Base-by-base conservation (phyloP, 2,888 invertebrate genomes). In the Harmothoe impar region DNA sequence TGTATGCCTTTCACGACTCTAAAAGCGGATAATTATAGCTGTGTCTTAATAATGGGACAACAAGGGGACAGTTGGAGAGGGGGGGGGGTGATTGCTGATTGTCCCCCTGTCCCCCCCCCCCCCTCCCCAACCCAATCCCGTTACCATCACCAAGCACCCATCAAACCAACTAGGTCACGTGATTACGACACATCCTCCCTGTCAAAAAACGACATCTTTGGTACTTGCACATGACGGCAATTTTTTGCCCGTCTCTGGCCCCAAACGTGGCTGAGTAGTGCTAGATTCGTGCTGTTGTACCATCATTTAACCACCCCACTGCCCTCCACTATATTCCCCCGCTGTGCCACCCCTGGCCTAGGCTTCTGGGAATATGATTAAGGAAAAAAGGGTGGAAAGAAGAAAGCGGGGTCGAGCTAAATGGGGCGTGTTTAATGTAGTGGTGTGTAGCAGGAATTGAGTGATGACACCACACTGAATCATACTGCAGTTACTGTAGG, bases 221-320 rank as follows among this genome's bases (percentile, higher is more conserved):
- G 68, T 68, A 68, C 68, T 68, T 72, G 72, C 72, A 72, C 25
- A 29, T 72, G 72, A 29, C 15, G 72, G 15, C 62, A 62, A 10
- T n/a, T n/a, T 72, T 72, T 72, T 29, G 3, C 29, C 72, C 72
- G 12, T 20, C 72, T 72, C 15, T n/a, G 29, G 31, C 15, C 17
- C 15, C 25, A 29, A 72, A 72, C n/a, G 68, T 7, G 15, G 12
- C 68, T 29, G 31, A 29, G 25, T 72, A 72, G 72, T 25, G 3
- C 12, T 72, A 29, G 72, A 25, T 15, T n/a, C 72, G 72, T 17
- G 29, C 31, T 72, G 29, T 15, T 29, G 29, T 20, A 15, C 72
- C 31, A 72, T 72, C 25, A 72, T 72, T 72, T 72, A 72, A 3
- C 72, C 62, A n/a, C 5, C 62, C 23, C 43, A 43, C 43, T 43